Evolutionary conservation across 2,888 invertebrate genomes (phyloP), one percentile per base, ranked within the genome.

Genomic region (Tetanocera ferruginea): DNA sequence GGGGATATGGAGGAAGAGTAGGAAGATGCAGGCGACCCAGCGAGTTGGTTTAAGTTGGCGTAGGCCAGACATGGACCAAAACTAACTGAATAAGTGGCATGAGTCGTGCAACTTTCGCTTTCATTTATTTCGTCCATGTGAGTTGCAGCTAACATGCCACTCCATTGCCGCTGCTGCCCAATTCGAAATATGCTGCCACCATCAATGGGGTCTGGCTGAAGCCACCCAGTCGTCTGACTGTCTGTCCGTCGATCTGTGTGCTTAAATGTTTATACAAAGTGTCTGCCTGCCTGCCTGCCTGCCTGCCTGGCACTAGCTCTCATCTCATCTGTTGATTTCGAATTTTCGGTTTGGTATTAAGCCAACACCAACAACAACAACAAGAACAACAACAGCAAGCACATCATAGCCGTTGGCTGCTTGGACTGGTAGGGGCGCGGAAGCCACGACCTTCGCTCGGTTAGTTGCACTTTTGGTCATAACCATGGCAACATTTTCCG

Each of bases 391-490:
- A 23, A 25, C 74, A 52, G 6, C 67, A 60, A 6, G 75, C 43
- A 43, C 67, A 37, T 17, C 78, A 70, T 34, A 71, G 34, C 31
- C 57, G 51, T 19, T 19, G 57, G 34, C 49, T 25, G 3, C 28
- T 19, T 8, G 34, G 43, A 23, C 14, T 70, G 37, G 37, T 51
- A 67, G 70, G 43, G 60, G 73, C n/a, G 57, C 17, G 76, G n/a
- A 19, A 9, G 31, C 14, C 64, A 34, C 81, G 83, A 83, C 83
- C 82, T 81, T 83, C 81, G 72, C 62, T 78, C 80, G 81, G 82
- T 82, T 82, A 79, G 79, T 81, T 81, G 81, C 80, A 80, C 79
- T 81, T 81, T 80, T 75, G 76, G 70, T 19, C 78, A 78, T 78
- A 52, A 64, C 43, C 67, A 52, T 28, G 64, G 57, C 72, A 69